Percentiles rank a stretch among this genome's conserved stretches.
Evolutionary conservation across 2,888 invertebrate species (phyloP).

Genomic region (Dynastes hyllus): DNA sequence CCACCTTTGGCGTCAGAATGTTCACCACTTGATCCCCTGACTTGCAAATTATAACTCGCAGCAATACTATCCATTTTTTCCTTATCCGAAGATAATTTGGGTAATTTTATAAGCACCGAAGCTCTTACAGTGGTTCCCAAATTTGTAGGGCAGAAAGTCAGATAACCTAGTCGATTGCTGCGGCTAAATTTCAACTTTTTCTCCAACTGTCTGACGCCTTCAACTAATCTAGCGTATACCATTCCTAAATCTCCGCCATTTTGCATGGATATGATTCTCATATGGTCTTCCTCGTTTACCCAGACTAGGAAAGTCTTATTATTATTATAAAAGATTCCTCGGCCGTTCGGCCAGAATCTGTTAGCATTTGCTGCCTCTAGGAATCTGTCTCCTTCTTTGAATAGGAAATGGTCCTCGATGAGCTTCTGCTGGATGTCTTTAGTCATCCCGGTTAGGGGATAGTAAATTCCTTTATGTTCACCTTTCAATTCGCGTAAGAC

Average conservation of each 20-base stretch:
- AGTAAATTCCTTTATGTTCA: constrained; percentile 94
- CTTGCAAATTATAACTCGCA: constrained; percentile 75
- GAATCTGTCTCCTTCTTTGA: constrained; percentile 95
- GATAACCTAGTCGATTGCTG: constrained; percentile 77
- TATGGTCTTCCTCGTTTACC: constrained; percentile 98
- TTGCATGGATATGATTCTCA: constrained; percentile 98
- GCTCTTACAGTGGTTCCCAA: constrained; percentile 82
- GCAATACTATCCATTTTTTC: constrained; percentile 76
- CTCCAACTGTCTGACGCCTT: constrained; percentile 73
- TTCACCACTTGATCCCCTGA: constrained; percentile 76
- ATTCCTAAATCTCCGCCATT: constrained; percentile 92
- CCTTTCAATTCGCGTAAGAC: constrained; percentile 68
- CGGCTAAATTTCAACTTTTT: constrained; percentile 74
- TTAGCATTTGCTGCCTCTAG: constrained; percentile 83
- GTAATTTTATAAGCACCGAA: constrained; percentile 81
- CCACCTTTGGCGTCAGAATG: constrained; percentile 77
- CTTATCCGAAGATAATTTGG: constrained; percentile 74
- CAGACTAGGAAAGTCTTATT: constrained; percentile 97
- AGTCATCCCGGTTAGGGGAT: constrained; percentile 93
- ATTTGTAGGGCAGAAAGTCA: constrained; percentile 85
- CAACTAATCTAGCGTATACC: constrained; percentile 76
- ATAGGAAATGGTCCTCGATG: constrained; percentile 97
- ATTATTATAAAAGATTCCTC: constrained; percentile 97
- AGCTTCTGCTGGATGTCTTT: constrained; percentile 94
- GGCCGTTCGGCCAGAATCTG: constrained; percentile 89